Percentiles rank a stretch among this genome's conserved stretches.
phyloP scores from a whole-genome alignment of 2,113 vertebrate genomes.

The Rana temporaria region DNA sequence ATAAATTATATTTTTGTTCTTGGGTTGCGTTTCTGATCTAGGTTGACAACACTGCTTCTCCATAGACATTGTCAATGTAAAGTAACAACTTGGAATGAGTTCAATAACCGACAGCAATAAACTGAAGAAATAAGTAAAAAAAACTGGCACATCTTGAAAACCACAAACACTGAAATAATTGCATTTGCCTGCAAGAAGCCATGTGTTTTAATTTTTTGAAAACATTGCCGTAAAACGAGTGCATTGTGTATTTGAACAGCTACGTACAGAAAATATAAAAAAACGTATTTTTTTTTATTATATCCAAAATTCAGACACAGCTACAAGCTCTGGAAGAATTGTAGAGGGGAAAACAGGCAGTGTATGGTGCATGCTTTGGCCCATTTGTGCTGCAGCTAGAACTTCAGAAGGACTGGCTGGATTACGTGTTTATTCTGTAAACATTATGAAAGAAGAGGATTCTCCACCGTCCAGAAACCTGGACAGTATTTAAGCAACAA shows the following conservation, averaged over 20 bases:
- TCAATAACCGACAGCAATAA: too few species aligned
- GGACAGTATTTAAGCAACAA: slow-evolving; percentile 6
- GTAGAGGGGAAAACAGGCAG: slow-evolving; percentile 8
- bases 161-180: neutral
- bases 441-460: neutral
- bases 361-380: neutral
- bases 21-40: too few species aligned
- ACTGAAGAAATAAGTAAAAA: too few species aligned
- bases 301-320: slow-evolving; percentile 25
- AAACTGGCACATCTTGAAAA: too few species aligned
- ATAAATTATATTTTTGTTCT: too few species aligned
- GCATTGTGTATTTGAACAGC: neutral
- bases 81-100: too few species aligned
- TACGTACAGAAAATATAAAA: slow-evolving; percentile 32
- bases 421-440: slow-evolving; percentile 30
- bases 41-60: too few species aligned
- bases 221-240: neutral
- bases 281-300: slow-evolving; percentile 19
- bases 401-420: neutral
- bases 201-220: neutral
- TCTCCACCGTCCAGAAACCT: neutral
- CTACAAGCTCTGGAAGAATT: slow-evolving; percentile 15
- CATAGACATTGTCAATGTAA: too few species aligned
- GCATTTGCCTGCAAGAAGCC: neutral
- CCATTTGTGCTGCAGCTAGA: neutral